Evolutionary conservation across 2,888 invertebrate genomes (phyloP), one percentile per base, ranked within the genome.

Genomic region (Phengaris arion): DNA sequence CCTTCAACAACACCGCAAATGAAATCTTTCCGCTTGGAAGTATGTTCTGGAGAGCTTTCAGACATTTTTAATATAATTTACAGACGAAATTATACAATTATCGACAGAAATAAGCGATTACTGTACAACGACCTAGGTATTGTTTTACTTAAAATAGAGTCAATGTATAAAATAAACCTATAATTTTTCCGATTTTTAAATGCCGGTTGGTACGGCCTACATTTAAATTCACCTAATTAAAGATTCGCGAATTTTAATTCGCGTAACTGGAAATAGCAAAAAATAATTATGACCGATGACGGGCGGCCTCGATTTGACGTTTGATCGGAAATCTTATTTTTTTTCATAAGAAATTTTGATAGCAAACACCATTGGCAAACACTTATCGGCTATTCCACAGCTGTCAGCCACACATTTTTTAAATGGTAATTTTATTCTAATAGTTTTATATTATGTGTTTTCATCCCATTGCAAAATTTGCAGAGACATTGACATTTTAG

Each of bases 1-100:
- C 97, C 98, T 96, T 98, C 98, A 77, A 98, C 97, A 78, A 98
- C 98, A 74, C 98, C 98, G 88, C 98, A 98, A 86, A 98, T 96
- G 86, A 98, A 98, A 90, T 97, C 96, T 77, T 95, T 96, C 86
- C 96, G 95, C 89, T 95, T 95, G 69, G 94, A 93, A 88, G 94
- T 95, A 80, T 95, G 92, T 89, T 95, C 95, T 75, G 94, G 90
- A 82, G 94, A 90, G 81, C 84, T 88, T 87, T 91, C 92, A 84
- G 89, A 88, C 93, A 93, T 93, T 83, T 86, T 89, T 13, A n/a
- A 13, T 54, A 12, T 35, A 72, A 9, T 70, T 52, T 35, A 13
- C 3, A 72, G 13, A 54, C 12, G 7, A 72, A 52, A 72, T 13
- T 35, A 12, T 35, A 54, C 52, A 54, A 72, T 6, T 54, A 72